A percentile compares a stretch with the other conserved stretches of the same genome.
phyloP scores from a whole-genome alignment of 2,888 invertebrate species.

The Vanessa cardui region DNA sequence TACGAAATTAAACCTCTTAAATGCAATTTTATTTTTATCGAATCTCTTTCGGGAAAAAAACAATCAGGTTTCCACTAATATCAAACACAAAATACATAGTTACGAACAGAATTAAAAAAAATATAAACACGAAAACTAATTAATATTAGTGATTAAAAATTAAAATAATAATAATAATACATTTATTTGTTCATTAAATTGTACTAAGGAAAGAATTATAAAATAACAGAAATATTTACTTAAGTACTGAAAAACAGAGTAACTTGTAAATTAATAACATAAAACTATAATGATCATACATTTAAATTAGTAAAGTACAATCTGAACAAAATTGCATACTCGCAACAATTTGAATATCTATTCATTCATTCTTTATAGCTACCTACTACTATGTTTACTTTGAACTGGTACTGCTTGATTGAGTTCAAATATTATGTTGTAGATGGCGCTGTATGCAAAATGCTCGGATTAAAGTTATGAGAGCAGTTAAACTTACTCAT shows the following conservation, averaged over 20 bases:
- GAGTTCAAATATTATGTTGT: slow-evolving; percentile 20
- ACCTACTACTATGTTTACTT: background rate
- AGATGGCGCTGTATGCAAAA: slow-evolving; percentile 33
- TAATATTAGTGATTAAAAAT: no score
- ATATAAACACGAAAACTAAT: no score
- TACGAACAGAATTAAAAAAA: no score
- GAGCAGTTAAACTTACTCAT: background rate
- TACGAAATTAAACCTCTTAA: no score
- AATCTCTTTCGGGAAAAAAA: no score
- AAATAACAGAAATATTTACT: background rate
- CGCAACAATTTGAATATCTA: background rate
- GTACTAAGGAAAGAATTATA: no score
- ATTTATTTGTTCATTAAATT: no score
- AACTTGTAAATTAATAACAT: background rate
- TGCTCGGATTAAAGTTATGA: background rate
- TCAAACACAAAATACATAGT: no score
- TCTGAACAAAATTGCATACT: background rate
- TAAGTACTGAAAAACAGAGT: background rate
- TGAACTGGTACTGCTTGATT: background rate
- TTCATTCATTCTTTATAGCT: background rate
- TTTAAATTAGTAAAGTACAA: background rate
- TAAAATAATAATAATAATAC: no score
- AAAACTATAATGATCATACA: background rate
- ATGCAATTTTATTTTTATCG: no score
- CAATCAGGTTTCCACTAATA: no score